A percentile compares a stretch with the other conserved stretches of the same genome.
Evolutionary conservation across 2,888 invertebrate genomes (phyloP).

Genomic region (Drosophila rellima): DNA sequence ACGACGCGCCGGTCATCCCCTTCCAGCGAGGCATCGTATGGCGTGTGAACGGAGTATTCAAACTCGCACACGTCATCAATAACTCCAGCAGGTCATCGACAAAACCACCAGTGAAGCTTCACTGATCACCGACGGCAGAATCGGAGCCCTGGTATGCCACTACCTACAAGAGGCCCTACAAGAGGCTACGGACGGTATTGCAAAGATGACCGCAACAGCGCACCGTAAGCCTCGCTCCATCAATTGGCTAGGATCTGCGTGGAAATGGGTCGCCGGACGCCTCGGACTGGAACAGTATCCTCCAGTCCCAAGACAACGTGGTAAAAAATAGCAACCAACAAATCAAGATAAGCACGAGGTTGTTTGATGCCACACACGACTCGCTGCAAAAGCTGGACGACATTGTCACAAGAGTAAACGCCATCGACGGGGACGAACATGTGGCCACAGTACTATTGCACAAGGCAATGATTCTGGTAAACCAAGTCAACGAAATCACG

Average conservation of each 20-base stretch:
- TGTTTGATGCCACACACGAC: constrained; percentile 14
- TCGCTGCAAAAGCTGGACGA: constrained; percentile 12
- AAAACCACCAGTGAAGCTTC: background rate
- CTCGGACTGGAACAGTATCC: constrained; percentile 15
- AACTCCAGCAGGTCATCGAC: constrained; percentile 1
- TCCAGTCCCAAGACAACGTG: constrained; percentile 15
- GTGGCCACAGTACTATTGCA: background rate
- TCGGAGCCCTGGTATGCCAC: constrained; percentile 4
- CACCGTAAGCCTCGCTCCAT: constrained; percentile 17
- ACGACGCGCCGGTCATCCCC: too few relatives aligned
- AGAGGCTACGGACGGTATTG: constrained; percentile 8
- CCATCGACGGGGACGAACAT: constrained; percentile 8
- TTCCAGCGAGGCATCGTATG: too few relatives aligned
- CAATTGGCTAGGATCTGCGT: constrained; percentile 36
- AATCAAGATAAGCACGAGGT: constrained; percentile 29
- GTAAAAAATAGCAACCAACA: constrained; percentile 12
- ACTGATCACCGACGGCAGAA: background rate
- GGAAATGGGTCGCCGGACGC: constrained; percentile 41
- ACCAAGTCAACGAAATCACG: background rate
- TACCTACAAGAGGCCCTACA: too few relatives aligned
- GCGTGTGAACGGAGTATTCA: constrained; percentile 15
- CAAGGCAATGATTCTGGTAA: background rate
- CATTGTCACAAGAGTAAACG: constrained; percentile 10
- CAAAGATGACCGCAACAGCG: background rate
- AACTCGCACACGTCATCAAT: constrained; percentile 8